These are phyloP conservation scores for Gadopsis bispinosus DNA, from an alignment of 2,797 vertebrate species.

Conservation along the genomic window DNA sequence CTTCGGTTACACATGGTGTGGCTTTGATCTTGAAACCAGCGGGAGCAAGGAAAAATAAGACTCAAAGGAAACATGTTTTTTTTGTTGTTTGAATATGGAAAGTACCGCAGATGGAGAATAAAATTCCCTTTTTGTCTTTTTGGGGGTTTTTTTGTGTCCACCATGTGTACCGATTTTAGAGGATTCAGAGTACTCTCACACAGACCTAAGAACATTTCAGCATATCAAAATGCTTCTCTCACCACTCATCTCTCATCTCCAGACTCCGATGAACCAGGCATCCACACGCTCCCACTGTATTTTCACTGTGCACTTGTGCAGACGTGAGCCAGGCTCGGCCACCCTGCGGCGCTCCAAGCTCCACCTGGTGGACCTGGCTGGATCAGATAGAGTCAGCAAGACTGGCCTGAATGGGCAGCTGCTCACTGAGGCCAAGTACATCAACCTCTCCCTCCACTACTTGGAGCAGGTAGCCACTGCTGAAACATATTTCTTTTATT, in stretches of 20 bases:
- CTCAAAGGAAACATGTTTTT: conserved; percentile 52
- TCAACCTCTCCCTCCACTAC: conserved; percentile 96
- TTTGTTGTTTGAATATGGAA: conserved; percentile 56
- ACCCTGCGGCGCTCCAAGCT: conserved; percentile 90
- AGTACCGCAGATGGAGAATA: conserved; percentile 34
- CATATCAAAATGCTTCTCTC: not conserved
- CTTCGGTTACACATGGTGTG: conserved; percentile 62
- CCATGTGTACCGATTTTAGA: conserved; percentile 13
- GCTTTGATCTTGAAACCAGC: conserved; percentile 63
- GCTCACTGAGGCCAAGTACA: conserved; percentile 97
- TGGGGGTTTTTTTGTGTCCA: not conserved
- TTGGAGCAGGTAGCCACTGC: conserved; percentile 92
- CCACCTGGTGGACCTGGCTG: conserved; percentile 96
- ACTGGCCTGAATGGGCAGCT: conserved; percentile 91
- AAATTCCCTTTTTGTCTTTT: conserved; percentile 8
- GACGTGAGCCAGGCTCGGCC: conserved; percentile 91
- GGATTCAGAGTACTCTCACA: conserved; percentile 6
- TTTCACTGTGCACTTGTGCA: conserved; percentile 94
- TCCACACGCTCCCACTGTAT: conserved; percentile 98
- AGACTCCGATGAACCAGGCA: conserved; percentile 98
- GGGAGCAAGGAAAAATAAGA: conserved; percentile 42
- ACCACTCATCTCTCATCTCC: conserved; percentile 2
- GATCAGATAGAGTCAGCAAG: conserved; percentile 95
- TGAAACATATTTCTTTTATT: not conserved
- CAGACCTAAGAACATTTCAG: not conserved